Conservation (phyloP, 2,888 invertebrate genomes). For the Neria commutata region DNA sequence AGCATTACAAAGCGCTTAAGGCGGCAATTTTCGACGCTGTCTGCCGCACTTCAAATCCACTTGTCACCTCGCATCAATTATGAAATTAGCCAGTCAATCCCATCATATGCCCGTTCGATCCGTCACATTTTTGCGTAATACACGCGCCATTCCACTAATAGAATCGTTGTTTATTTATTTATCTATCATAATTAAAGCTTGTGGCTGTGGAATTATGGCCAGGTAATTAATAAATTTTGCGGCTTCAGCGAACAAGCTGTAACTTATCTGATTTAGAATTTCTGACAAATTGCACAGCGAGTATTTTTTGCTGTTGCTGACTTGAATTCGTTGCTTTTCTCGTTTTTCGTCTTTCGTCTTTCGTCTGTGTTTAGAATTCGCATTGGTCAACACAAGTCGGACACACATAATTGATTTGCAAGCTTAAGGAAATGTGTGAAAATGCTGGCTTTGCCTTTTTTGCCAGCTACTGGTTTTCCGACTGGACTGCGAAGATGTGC, state of each 20-base stretch:
- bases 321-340: too few species aligned
- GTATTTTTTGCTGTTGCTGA: conserved; percentile 10
- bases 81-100: conserved; percentile 48
- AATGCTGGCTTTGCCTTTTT: too few species aligned
- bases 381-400: neutral
- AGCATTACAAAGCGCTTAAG: conserved; percentile 8
- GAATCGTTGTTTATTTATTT: neutral
- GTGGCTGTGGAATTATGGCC: conserved; percentile 5
- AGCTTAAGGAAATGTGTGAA: conserved; percentile 17
- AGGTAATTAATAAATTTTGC: neutral
- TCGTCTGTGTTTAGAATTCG: too few species aligned
- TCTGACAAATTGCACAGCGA: conserved; percentile 43
- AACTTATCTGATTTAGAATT: conserved; percentile 44
- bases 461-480: too few species aligned
- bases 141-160: neutral
- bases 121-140: conserved; percentile 40
- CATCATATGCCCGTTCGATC: neutral
- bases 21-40: too few species aligned
- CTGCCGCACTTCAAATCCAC: too few species aligned
- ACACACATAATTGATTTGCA: conserved; percentile 17
- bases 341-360: too few species aligned
- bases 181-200: neutral
- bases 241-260: conserved; percentile 36
- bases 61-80: conserved; percentile 49
- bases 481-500: neutral